Evolutionary conservation across 92 coral and sea anemone species (phyloP), one percentile per base, ranked within the genome.

Genomic region (Palythoa heliodiscus): DNA sequence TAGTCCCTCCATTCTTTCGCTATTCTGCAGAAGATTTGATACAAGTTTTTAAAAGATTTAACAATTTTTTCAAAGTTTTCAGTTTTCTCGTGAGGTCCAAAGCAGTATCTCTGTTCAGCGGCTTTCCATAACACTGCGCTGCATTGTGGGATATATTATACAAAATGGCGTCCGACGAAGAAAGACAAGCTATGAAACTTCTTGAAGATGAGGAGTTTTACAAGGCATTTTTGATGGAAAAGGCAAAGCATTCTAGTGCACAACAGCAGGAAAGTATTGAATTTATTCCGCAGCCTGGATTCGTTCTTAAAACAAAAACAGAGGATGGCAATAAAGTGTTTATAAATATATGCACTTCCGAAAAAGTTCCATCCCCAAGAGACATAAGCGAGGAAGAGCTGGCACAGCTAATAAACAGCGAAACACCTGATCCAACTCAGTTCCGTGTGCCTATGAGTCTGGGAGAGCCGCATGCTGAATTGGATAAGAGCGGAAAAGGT

Each of bases 401-500:
- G 52, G 92, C 91, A 10, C 82, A 90, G 29, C 71, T 96, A 29
- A 82, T 94, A 19, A 78, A 88, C 38, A 92, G 93, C 63, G 98
- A 87, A 60, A 72, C 69, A 25, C 68, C 86, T 19, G 99, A 96
- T 61, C 93, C 99, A 4, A 86, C 92, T 48, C 88, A 92, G 73
- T 96, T 90, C 64, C 93, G 95, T 74, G 93, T 96, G 40, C 99
- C 99, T 2, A 82, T 96, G 73, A 95, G 97, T 75, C 83, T 96
- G 37, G 99, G 99, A 73, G 94, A 96, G 47, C 95, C 99, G 29
- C 99, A 95, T 72, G 98, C 95, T 22, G 99, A 96, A 82, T 64
- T 93, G 54, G 99, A 96, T 71, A 94, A 95, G 67, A 89, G 89
- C 74, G 99, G 99, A 17, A 91, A 93, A 85, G 99, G 99, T 96